phyloP scores from a whole-genome alignment of 2,888 invertebrate species.

The Diplazon laetatorius region DNA sequence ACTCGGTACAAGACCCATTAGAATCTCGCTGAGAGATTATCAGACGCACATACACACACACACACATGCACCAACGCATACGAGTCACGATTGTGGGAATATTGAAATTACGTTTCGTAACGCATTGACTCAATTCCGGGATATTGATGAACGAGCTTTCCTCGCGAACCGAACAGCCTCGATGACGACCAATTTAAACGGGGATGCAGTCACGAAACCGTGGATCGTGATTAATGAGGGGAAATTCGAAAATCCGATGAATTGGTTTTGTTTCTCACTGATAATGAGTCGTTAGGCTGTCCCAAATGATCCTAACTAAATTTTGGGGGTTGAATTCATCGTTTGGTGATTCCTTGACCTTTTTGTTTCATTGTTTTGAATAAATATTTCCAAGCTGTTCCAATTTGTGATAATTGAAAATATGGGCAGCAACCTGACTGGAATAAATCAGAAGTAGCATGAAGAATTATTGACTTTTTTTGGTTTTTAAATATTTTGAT shows the following conservation, averaged over 20 bases:
- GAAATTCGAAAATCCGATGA: slow-evolving; percentile 35
- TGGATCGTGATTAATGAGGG: slow-evolving; percentile 70
- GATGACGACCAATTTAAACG: not conserved
- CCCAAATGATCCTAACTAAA: too few species aligned
- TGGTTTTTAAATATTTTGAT: too few species aligned
- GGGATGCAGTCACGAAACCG: slow-evolving; percentile 67
- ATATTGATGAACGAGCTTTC: slow-evolving; percentile 23
- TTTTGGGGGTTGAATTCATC: too few species aligned
- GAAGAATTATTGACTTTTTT: too few species aligned
- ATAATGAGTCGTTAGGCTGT: too few species aligned
- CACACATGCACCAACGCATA: not conserved
- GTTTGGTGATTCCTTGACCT: too few species aligned
- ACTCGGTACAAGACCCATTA: slow-evolving; percentile 52
- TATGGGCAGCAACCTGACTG: too few species aligned
- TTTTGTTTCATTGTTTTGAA: too few species aligned
- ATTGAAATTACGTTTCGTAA: slow-evolving; percentile 39
- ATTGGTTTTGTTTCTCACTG: not conserved
- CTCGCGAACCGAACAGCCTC: not conserved
- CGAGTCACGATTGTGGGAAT: too few species aligned
- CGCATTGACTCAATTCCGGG: slow-evolving; percentile 1
- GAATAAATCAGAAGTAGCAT: too few species aligned
- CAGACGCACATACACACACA: not conserved
- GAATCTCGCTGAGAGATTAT: slow-evolving; percentile 20
- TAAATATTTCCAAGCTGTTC: too few species aligned
- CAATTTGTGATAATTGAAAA: too few species aligned